A percentile compares a stretch with the other conserved stretches of the same genome.
These are phyloP conservation scores for Cyanoderma ruficeps DNA, from an alignment of 2,113 vertebrate species.

Conservation along the genomic window DNA sequence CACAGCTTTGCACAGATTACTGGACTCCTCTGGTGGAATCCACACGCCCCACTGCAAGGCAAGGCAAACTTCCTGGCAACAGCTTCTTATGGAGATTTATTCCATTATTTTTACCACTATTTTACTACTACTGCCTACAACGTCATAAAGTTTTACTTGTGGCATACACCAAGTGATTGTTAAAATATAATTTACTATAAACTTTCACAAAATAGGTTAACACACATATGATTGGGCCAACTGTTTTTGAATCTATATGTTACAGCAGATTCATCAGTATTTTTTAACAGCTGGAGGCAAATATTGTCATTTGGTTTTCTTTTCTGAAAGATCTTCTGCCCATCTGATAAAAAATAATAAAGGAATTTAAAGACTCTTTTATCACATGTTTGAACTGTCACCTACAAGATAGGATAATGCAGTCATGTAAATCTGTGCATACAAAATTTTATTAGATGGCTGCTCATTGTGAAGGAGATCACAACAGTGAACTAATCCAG, in stretches of 20 bases:
- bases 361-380: background rate
- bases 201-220: background rate
- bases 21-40: background rate
- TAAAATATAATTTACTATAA: background rate
- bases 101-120: background rate
- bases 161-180: background rate
- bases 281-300: conserved; percentile 23
- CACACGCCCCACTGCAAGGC: background rate
- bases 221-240: background rate
- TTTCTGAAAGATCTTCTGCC: background rate
- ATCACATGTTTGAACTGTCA: background rate
- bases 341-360: conserved; percentile 25
- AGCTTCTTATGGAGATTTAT: background rate
- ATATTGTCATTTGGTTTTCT: background rate
- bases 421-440: background rate
- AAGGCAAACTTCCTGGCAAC: background rate
- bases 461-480: conserved; percentile 31
- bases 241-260: background rate
- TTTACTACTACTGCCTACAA: background rate
- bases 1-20: background rate
- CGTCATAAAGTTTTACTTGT: background rate
- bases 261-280: conserved; percentile 17
- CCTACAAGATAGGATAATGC: background rate
- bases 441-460: conserved; percentile 31
- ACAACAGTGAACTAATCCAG: conserved; percentile 56